These are phyloP conservation scores for Acanthurus tractus DNA, from an alignment of 2,797 vertebrate genomes.

Conservation along the genomic window DNA sequence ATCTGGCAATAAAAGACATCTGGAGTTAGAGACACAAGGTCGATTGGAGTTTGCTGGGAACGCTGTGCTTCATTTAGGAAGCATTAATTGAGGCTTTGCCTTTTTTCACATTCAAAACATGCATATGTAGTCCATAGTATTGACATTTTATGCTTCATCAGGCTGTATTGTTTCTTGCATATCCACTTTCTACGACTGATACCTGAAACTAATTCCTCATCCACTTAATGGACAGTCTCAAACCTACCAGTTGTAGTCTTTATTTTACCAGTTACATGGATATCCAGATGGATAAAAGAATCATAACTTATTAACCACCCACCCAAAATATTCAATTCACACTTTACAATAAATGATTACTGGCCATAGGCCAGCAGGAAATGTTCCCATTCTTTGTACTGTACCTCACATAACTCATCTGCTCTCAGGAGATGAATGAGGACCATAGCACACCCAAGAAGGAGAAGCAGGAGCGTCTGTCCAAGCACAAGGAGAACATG, in stretches of 20 bases:
- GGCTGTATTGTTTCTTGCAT: background rate
- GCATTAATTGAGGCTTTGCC: background rate
- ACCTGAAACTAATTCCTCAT: background rate
- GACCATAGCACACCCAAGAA: conserved; percentile 99
- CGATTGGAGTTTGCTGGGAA: conserved; percentile 39
- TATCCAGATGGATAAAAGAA: background rate
- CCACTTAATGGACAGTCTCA: background rate
- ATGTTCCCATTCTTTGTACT: background rate
- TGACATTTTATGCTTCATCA: background rate
- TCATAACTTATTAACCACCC: background rate
- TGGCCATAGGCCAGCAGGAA: background rate
- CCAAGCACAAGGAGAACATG: conserved; percentile 99
- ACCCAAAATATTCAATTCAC: background rate
- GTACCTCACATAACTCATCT: background rate
- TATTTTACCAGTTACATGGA: background rate
- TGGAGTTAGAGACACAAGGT: conserved; percentile 46
- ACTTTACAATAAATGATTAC: background rate
- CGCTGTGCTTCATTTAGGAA: background rate
- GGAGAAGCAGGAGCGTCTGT: conserved; percentile 98
- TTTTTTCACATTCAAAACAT: conserved; percentile 6
- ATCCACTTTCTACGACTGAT: background rate
- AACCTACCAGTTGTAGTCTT: background rate
- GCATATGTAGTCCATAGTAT: background rate
- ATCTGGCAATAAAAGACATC: conserved; percentile 39
- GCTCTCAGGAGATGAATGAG: conserved; percentile 95